Evolutionary conservation across 2,797 vertebrate species (phyloP), one percentile per base, ranked within the genome.

Genomic region (Carduelis carduelis): DNA sequence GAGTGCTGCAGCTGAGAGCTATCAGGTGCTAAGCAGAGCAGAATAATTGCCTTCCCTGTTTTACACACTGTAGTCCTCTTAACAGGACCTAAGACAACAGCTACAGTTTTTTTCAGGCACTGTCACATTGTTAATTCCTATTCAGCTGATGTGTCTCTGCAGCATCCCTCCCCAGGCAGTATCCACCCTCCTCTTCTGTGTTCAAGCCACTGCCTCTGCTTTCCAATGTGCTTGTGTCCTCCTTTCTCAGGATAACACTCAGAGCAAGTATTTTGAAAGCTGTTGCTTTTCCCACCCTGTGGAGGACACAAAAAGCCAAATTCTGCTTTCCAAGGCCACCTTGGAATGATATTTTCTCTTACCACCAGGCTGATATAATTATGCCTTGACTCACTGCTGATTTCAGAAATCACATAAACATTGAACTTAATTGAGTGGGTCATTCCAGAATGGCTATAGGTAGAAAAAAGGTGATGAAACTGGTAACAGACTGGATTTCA

Each of bases 41-140:
- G 95, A 94, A 95, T 93, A 90, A 97, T 95, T 89, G 87, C 87
- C 56, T 81, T 79, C 34, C 66, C 68, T 95, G 94, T 93, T 93
- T 86, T 86, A 94, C 79, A 88, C 91, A 69, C 79, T 11, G 1
- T 2, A 50, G 39, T 55, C 87, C 65, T 72, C 65, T 49, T 76
- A 81, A 88, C 50, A 21, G 55, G 28, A 21, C 2, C 0, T 41
- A 37, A 71, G 61, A 71, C 86, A 94, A 44, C 77, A 83, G 57
- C 66, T 76, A 32, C 0, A 1, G 23, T 60, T 72, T 61, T 64
- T 79, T 72, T 41, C 63, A 65, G 72, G 84, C 19, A 1, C 68
- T 85, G 79, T 86, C 84, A 86, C 39, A 4, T 52, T 63, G 61
- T 32, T 84, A 70, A 91, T 88, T 95, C 82, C 74, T n/a, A 2